Base-by-base conservation (phyloP, 2,797 vertebrate genomes). In the Smutsia temminckii region DNA sequence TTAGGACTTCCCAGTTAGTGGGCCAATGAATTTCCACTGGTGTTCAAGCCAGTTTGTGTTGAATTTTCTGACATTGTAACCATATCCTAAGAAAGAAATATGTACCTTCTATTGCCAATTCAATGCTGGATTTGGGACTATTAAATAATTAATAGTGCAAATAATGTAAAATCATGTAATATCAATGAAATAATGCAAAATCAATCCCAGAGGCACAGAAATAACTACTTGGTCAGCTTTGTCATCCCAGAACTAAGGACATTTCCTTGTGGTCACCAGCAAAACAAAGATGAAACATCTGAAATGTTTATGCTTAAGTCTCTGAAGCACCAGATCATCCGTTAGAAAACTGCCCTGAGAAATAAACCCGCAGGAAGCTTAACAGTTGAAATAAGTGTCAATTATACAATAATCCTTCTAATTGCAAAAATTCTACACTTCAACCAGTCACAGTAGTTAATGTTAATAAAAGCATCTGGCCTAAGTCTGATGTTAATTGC, bases 381-480 rank as follows among this genome's bases (percentile, higher is more conserved):
- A 34, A 63, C 7, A 46, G 49, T n/a, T 13, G 64, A 96, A 87
- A 27, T 71, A 66, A 83, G 55, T 59, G 57, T 68, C 49, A 53
- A 78, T 8, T 53, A 74, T 8, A 83, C 61, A 74, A 89, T 18
- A 53, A 23, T 69, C 89, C 8, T 69, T 21, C 13, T 46, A 51
- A 77, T 18, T 87, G 49, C 55, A 87, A 75, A 69, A 91, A n/a
- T 16, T 34, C 64, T 59, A 81, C 29, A 79, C 40, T 83, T 59
- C 34, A 4, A 75, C 66, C 53, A 89, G 16, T 32, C 37, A 59
- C 7, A 9, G 27, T 27, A 53, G 81, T 86, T 75, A 91, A 77
- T 51, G 68, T 57, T 16, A 51, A 83, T 64, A 74, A 93, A 92
- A 85, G 64, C 79, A 91, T 89, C 53, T 71, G 72, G 80, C 66